These are phyloP conservation scores for Bostrychus sinensis DNA, from an alignment of 2,113 vertebrate species.

Conservation along the genomic window DNA sequence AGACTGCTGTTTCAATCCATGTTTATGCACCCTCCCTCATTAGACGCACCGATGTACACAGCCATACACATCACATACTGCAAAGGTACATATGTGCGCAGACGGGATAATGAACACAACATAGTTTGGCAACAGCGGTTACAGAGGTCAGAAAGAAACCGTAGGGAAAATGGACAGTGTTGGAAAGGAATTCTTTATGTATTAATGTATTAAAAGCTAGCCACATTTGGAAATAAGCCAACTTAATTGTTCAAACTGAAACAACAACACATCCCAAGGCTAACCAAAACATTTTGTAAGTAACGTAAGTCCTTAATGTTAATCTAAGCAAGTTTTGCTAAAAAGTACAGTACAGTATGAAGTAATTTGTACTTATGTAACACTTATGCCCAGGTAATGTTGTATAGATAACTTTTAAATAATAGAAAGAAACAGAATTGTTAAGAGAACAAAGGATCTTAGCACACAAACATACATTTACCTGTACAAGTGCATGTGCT, in stretches of 20 bases:
- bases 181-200: too few relatives aligned
- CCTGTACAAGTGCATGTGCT: constrained; percentile 30
- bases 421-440: neutral
- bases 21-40: constrained; percentile 75
- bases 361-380: too few relatives aligned
- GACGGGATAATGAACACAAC: constrained; percentile 13
- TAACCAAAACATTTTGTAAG: too few relatives aligned
- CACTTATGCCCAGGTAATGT: too few relatives aligned
- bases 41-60: constrained; percentile 74
- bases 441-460: neutral
- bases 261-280: too few relatives aligned
- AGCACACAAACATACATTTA: constrained; percentile 23
- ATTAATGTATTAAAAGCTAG: too few relatives aligned
- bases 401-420: too few relatives aligned
- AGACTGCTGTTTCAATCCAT: constrained; percentile 53
- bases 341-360: too few relatives aligned
- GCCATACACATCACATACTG: constrained; percentile 19
- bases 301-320: too few relatives aligned
- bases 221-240: too few relatives aligned
- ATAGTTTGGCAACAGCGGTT: constrained; percentile 15
- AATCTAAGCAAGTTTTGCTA: too few relatives aligned
- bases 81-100: constrained; percentile 18
- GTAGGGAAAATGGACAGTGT: constrained; percentile 8
- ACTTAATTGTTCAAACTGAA: too few relatives aligned
- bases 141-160: constrained; percentile 6